phyloP scores from a whole-genome alignment of 2,888 invertebrate species.

The Lithophane semibrunnea region DNA sequence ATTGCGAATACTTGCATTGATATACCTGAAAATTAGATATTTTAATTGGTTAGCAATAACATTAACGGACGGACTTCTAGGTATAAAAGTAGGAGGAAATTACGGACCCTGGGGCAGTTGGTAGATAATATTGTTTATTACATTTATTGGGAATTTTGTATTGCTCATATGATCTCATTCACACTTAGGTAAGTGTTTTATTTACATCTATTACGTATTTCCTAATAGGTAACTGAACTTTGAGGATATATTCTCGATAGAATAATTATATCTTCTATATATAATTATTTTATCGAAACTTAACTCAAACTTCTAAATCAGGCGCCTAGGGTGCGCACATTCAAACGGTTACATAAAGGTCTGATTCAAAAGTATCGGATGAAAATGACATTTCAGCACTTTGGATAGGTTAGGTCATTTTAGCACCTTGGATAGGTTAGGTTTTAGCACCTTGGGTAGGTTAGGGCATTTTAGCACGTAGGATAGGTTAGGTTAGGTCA shows the following conservation, averaged over 20 bases:
- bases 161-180: slow-evolving; percentile 12
- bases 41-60: not conserved
- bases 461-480: too few relatives aligned
- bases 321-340: not conserved
- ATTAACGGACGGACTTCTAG: not conserved
- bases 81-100: not conserved
- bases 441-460: not conserved
- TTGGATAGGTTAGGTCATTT: not conserved
- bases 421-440: too few relatives aligned
- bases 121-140: not conserved
- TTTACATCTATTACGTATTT: not conserved
- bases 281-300: not conserved
- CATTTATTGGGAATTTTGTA: not conserved
- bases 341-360: not conserved
- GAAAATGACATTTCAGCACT: not conserved
- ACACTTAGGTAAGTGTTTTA: not conserved
- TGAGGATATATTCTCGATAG: too few relatives aligned
- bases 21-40: slow-evolving; percentile 90
- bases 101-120: not conserved
- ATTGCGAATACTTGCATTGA: slow-evolving; percentile 97
- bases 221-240: slow-evolving; percentile 2
- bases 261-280: too few relatives aligned
- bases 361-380: not conserved
- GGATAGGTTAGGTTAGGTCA: too few relatives aligned
- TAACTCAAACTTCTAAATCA: not conserved